These are phyloP conservation scores for Brachypalpus laphriformis DNA, from an alignment of 2,888 invertebrate species.

Conservation along the genomic window DNA sequence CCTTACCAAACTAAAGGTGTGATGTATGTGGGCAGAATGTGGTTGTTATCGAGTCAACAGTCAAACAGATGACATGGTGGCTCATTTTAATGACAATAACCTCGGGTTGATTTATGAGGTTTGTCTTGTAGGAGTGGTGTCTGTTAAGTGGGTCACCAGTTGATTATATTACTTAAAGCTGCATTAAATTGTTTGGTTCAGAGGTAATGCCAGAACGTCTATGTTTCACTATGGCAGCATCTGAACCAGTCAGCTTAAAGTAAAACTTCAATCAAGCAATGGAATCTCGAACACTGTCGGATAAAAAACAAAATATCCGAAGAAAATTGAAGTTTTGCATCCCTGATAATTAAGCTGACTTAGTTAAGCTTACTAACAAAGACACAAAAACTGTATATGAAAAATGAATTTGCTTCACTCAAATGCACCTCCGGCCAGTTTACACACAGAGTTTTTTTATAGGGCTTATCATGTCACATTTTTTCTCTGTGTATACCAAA, in stretches of 20 bases:
- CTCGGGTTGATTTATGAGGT: not conserved
- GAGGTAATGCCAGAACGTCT: not conserved
- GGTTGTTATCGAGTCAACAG: not conserved
- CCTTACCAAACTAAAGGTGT: not conserved
- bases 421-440: too few relatives aligned
- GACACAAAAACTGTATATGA: too few relatives aligned
- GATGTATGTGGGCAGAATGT: not conserved
- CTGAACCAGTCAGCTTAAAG: not conserved
- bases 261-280: not conserved
- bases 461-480: too few relatives aligned
- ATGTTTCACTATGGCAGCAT: not conserved
- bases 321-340: too few relatives aligned
- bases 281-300: not conserved
- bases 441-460: too few relatives aligned
- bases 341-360: too few relatives aligned
- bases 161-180: not conserved
- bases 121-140: not conserved
- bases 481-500: too few relatives aligned
- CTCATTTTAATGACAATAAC: conserved; percentile 6
- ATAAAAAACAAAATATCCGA: not conserved
- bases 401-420: too few relatives aligned
- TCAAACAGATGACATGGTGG: not conserved
- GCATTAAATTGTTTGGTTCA: not conserved
- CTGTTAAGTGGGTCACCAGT: too few relatives aligned
- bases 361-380: too few relatives aligned